These are phyloP conservation scores for Percopsis transmontana DNA, from an alignment of 2,113 vertebrate genomes.

Conservation along the genomic window DNA sequence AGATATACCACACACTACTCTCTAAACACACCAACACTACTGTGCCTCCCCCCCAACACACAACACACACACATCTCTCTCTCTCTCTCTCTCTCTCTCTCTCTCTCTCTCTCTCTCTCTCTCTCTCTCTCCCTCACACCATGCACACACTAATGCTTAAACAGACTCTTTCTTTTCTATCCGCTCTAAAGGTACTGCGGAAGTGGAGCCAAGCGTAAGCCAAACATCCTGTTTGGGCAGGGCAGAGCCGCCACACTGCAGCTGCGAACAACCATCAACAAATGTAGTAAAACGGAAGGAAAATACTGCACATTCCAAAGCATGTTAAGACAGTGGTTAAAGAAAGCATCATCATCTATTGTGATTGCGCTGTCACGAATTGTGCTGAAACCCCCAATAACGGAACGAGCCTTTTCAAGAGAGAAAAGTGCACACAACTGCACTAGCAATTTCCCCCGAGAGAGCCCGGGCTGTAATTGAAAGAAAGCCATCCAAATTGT, in stretches of 20 bases:
- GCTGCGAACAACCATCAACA: conserved; percentile 3
- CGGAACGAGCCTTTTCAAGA: neutral
- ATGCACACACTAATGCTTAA: neutral
- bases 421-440: conserved; percentile 4
- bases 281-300: conserved; percentile 10
- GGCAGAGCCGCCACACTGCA: conserved; percentile 22
- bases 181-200: conserved; percentile 27
- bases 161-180: neutral
- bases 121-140: conserved; percentile 18
- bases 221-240: conserved; percentile 34
- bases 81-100: conserved; percentile 3
- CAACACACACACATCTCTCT: neutral
- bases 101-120: neutral
- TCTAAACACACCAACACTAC: neutral
- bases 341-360: neutral
- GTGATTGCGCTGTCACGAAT: conserved; percentile 6
- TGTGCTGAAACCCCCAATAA: conserved; percentile 14
- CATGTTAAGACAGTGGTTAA: neutral
- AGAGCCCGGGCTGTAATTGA: conserved; percentile 49
- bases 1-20: neutral
- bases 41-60: too few relatives aligned
- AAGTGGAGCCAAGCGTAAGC: conserved; percentile 32
- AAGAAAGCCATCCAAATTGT: conserved; percentile 55
- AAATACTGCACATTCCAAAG: conserved; percentile 18
- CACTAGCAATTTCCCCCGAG: conserved; percentile 25